These are phyloP conservation scores for Glyptemys insculpta DNA, from an alignment of 2,797 vertebrate species.

Conservation along the genomic window DNA sequence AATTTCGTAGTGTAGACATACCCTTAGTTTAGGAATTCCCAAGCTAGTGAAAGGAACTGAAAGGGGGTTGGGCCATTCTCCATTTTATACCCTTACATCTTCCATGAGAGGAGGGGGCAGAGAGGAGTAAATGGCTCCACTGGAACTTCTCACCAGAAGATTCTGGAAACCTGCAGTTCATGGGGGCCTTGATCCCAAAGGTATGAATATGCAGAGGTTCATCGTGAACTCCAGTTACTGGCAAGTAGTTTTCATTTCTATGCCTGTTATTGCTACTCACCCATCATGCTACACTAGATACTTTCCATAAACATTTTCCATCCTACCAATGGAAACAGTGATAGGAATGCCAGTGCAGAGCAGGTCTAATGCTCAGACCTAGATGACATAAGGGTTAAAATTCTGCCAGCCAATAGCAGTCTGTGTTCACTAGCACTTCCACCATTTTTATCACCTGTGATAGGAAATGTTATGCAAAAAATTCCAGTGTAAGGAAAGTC, in stretches of 20 bases:
- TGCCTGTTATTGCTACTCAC: neutral
- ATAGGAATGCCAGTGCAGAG: neutral
- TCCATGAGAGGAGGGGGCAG: neutral
- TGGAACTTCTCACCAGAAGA: neutral
- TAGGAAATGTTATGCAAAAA: neutral
- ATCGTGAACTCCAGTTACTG: neutral
- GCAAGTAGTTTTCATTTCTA: neutral
- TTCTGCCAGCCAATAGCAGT: neutral
- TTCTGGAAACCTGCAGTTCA: neutral
- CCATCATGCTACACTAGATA: neutral
- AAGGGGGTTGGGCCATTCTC: neutral
- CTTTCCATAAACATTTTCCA: neutral
- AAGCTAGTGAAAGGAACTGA: neutral
- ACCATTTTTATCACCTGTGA: fast-evolving
- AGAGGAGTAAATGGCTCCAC: neutral
- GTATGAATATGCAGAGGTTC: too few species aligned
- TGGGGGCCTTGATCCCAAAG: neutral
- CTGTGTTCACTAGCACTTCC: neutral
- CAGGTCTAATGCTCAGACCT: too few species aligned
- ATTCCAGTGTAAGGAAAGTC: neutral
- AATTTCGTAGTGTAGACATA: too few species aligned
- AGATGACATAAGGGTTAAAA: neutral
- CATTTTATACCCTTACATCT: neutral
- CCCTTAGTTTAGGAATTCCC: neutral
- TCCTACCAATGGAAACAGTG: neutral